Evolutionary conservation across 2,113 vertebrate species (phyloP), one percentile per base, ranked within the genome.

Genomic region (Pterocles burchelli): DNA sequence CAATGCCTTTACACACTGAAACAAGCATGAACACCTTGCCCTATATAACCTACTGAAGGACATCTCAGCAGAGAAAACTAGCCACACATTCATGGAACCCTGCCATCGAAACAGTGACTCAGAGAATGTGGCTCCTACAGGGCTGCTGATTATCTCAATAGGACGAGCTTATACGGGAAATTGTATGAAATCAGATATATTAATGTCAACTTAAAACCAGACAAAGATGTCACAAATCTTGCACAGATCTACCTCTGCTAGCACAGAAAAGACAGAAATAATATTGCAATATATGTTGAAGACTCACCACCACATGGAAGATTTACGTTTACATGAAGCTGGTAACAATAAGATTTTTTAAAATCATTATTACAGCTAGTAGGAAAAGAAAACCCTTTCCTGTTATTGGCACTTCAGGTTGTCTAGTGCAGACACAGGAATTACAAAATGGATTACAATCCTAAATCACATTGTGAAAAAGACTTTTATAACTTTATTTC

Each of bases 101-200:
- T 92, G 96, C 93, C 95, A 95, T 75, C 25, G 20, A 77, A 96
- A 87, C 57, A 74, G 91, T 97, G 94, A 97, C 91, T 97, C 94
- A 96, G 89, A 94, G 91, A 97, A 93, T 57, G 93, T 91, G 94
- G 94, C 91, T 97, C 93, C 94, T 94, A 19, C 91, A 82, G 81
- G 94, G 93, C 94, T 97, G 95, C 73, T 91, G 81, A 93, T 96
- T 93, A 95, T 88, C 94, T 93, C 89, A 75, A 75, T 10, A 93
- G 89, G 93, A 94, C 9, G 4, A 85, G 93, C 78, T 95, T 82
- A 79, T 94, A 85, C 80, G 87, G 96, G 96, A 96, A 97, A 82
- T 45, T 55, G 54, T 76, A 94, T 82, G 91, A 94, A 96, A 96
- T 82, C 62, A 48, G 45, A 95, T 89, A 68, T 73, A 93, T 91